A percentile compares a stretch with the other conserved stretches of the same genome.
These are phyloP conservation scores for Bovichtus diacanthus DNA, from an alignment of 2,797 vertebrate species.

Conservation along the genomic window DNA sequence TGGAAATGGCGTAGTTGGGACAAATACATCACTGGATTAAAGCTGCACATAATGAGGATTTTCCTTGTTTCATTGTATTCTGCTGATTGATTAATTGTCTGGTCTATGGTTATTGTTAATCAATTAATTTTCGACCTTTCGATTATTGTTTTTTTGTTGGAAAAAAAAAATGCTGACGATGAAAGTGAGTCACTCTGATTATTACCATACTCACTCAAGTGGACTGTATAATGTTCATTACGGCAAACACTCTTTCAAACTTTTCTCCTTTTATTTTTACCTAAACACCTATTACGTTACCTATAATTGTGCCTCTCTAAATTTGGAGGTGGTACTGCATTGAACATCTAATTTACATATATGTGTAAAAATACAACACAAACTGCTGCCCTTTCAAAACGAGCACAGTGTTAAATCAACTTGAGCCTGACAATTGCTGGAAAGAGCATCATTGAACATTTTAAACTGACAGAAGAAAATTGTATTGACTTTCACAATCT, in stretches of 20 bases:
- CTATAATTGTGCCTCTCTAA: neutral
- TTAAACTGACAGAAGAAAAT: neutral
- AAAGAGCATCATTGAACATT: neutral
- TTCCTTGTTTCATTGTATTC: neutral
- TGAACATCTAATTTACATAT: neutral
- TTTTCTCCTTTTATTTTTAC: too few relatives aligned
- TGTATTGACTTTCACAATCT: neutral
- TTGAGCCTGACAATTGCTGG: too few relatives aligned
- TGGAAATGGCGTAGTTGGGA: too few relatives aligned
- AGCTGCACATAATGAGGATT: neutral
- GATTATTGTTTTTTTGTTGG: too few relatives aligned
- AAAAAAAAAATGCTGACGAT: too few relatives aligned
- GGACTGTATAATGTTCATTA: too few relatives aligned
- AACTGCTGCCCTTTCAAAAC: neutral
- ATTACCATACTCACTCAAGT: neutral
- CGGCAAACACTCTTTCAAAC: too few relatives aligned
- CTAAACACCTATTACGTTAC: too few relatives aligned
- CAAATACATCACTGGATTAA: neutral
- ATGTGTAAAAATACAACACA: too few relatives aligned
- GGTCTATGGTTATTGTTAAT: neutral
- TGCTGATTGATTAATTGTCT: neutral
- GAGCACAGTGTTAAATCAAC: neutral
- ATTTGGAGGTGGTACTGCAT: neutral
- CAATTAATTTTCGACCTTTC: neutral
- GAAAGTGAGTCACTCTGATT: too few relatives aligned